A percentile compares a stretch with the other conserved stretches of the same genome.
phyloP scores from a whole-genome alignment of 2,888 invertebrate genomes.

The Melipona beecheii region DNA sequence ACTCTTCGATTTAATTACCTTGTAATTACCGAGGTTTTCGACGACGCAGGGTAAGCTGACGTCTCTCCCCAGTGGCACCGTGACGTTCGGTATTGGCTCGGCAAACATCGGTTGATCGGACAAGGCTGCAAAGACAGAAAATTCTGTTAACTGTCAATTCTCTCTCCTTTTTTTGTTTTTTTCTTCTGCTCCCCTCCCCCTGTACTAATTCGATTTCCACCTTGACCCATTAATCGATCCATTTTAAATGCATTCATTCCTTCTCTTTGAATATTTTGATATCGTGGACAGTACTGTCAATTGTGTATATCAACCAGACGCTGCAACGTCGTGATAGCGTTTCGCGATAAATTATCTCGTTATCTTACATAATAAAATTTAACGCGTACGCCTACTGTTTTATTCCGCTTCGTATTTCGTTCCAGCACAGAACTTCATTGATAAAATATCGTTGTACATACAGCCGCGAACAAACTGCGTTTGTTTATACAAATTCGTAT shows the following conservation, averaged over 20 bases:
- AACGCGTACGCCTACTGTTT: no score
- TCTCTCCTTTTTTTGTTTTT: no score
- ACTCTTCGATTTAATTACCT: conserved; percentile 86
- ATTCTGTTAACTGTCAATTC: conserved; percentile 6
- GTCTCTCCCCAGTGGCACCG: conserved; percentile 95
- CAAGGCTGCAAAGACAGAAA: conserved; percentile 87
- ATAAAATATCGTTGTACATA: no score
- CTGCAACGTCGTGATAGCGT: not conserved
- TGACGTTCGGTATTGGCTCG: conserved; percentile 96
- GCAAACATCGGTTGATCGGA: conserved; percentile 95
- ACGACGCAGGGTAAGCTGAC: conserved; percentile 96
- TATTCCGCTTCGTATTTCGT: no score
- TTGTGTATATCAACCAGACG: not conserved
- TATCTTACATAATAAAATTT: not conserved
- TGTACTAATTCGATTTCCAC: not conserved
- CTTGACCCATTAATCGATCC: not conserved
- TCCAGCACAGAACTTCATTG: no score
- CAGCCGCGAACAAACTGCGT: not conserved
- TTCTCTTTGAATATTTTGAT: no score
- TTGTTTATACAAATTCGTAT: not conserved
- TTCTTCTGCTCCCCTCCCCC: no score
- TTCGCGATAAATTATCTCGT: not conserved
- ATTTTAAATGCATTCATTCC: no score
- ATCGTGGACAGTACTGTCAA: no score
- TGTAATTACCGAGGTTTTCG: conserved; percentile 94